A percentile compares a stretch with the other conserved stretches of the same genome.
phyloP scores from a whole-genome alignment of 2,888 invertebrate species.

The Pocota personata region DNA sequence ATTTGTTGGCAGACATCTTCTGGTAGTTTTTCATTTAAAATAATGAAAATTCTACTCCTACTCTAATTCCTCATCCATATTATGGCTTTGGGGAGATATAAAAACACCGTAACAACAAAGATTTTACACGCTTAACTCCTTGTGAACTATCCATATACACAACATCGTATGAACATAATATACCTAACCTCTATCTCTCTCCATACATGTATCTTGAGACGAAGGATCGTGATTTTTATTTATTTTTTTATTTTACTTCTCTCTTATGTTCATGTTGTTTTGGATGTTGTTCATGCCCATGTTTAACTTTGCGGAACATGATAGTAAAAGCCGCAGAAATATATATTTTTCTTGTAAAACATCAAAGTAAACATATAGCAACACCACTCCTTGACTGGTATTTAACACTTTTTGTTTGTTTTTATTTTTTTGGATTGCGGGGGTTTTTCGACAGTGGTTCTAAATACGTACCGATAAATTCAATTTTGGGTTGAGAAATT shows the following conservation, averaged over 20 bases:
- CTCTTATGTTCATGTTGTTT: constrained; percentile 30
- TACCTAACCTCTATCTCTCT: constrained; percentile 18
- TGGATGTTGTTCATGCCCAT: constrained; percentile 65
- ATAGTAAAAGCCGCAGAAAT: constrained; percentile 69
- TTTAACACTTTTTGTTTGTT: constrained; percentile 18
- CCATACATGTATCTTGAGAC: neutral
- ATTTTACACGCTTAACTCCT: neutral
- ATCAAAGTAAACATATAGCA: constrained; percentile 64
- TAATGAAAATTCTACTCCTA: no score
- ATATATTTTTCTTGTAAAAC: constrained; percentile 69
- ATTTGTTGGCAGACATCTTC: no score
- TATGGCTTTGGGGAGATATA: no score
- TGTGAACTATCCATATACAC: constrained; percentile 49
- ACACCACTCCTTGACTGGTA: constrained; percentile 43
- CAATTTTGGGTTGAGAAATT: constrained; percentile 43
- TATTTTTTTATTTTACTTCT: constrained; percentile 8
- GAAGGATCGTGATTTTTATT: constrained; percentile 63
- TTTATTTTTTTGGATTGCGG: constrained; percentile 13
- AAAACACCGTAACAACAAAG: no score
- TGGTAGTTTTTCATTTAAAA: no score
- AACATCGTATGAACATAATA: constrained; percentile 10
- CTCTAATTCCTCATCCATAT: no score
- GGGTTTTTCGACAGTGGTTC: constrained; percentile 22
- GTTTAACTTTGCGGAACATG: constrained; percentile 69
- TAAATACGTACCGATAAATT: constrained; percentile 32